phyloP scores from a whole-genome alignment of 2,113 vertebrate species.

The Gulo gulo region DNA sequence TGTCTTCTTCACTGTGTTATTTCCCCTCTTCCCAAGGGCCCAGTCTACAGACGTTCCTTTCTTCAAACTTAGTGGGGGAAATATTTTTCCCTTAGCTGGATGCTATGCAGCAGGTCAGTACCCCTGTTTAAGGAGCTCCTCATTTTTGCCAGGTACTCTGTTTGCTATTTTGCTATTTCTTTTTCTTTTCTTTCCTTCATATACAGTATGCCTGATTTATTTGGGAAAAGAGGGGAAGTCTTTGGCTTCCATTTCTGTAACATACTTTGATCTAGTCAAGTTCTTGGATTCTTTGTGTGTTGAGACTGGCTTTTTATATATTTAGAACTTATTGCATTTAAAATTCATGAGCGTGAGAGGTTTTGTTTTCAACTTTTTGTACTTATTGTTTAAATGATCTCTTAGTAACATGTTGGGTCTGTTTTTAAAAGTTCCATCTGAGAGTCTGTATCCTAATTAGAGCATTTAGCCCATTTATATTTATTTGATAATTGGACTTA shows the following conservation, averaged over 20 bases:
- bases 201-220: neutral
- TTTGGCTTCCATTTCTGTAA: neutral
- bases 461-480: neutral
- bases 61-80: neutral
- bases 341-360: neutral
- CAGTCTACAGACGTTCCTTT: neutral
- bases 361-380: neutral
- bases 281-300: neutral
- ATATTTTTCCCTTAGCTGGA: neutral
- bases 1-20: accelerated
- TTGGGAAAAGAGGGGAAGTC: neutral
- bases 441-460: neutral
- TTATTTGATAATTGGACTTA: neutral
- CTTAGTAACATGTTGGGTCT: neutral
- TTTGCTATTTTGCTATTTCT: neutral
- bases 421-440: neutral
- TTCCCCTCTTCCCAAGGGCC: accelerated
- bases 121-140: neutral
- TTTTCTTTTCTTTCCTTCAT: neutral
- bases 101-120: neutral
- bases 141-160: neutral
- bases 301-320: neutral
- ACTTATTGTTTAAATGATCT: neutral
- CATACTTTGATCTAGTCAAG: neutral
- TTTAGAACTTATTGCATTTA: neutral